Evolutionary conservation across 2,797 vertebrate species (phyloP), one percentile per base, ranked within the genome.

Genomic region (Pagetopsis macropterus): DNA sequence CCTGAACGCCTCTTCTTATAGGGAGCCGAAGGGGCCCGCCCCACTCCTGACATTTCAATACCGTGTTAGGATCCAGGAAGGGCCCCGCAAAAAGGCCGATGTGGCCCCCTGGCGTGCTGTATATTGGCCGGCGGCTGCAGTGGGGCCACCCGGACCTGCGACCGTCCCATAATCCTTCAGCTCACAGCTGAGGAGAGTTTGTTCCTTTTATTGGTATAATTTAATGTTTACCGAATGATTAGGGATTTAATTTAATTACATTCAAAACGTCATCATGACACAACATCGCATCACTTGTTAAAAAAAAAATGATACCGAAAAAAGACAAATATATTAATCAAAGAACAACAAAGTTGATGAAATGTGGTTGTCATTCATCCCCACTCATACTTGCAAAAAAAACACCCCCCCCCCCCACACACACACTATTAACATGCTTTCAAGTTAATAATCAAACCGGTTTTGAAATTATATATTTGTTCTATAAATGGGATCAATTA

Each of bases 101-200:
- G 89, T 92, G 93, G 94, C 94, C 94, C 94, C 94, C 94, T 95
- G 94, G 92, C 85, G 95, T 89, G 93, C 92, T 93, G 93, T 91
- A 90, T 92, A 94, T 93, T 92, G 93, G 93, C 90, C 75, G 19
- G 86, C 77, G 75, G 81, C 75, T 76, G 67, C 63, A 76, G 70
- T 52, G 57, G 78, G 88, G 80, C 89, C 88, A 86, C 86, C 84
- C 79, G 73, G 80, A 61, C 68, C 14, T 66, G 17, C 4, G n/a
- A 46, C 61, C n/a, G 48, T 44, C 49, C 33, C 59, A 31, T 15
- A 56, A 44, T 56, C 52, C 12, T 41, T 0, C 48, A 40, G 66
- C 0, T 14, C 17, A 31, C 21, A 50, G 40, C 21, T 17, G 27
- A 27, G 27, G 27, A 27, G 27, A 27, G 4, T 27, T 27, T 27